Evolutionary conservation across 2,797 vertebrate species (phyloP).

Genomic region (Thamnophis elegans): DNA sequence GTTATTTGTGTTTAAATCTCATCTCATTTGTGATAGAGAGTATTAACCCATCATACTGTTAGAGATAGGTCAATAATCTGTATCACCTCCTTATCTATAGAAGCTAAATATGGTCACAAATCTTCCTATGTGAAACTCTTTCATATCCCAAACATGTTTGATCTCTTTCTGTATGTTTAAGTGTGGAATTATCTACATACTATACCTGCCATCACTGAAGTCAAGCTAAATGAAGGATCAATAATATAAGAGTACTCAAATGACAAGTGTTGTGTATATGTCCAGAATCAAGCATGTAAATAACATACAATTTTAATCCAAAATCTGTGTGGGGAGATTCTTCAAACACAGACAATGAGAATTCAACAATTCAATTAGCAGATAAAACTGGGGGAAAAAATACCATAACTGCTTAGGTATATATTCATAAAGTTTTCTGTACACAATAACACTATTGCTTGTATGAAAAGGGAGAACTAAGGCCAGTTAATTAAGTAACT

Average conservation of each 20-base stretch:
- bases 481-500: neutral
- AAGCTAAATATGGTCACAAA: neutral
- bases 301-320: neutral
- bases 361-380: neutral
- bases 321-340: neutral
- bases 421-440: neutral
- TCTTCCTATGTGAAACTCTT: neutral
- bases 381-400: neutral
- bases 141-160: neutral
- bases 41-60: neutral
- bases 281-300: neutral
- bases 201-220: neutral
- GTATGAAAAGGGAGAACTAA: neutral
- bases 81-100: neutral
- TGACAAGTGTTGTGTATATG: neutral
- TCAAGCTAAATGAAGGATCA: neutral
- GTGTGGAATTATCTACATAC: neutral
- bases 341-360: neutral
- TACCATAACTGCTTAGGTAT: neutral
- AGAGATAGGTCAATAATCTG: neutral
- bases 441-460: neutral
- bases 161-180: neutral
- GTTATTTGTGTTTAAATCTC: neutral
- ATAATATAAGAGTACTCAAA: neutral
- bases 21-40: neutral